phyloP scores from a whole-genome alignment of 2,888 invertebrate genomes.

The Dioctria linearis region DNA sequence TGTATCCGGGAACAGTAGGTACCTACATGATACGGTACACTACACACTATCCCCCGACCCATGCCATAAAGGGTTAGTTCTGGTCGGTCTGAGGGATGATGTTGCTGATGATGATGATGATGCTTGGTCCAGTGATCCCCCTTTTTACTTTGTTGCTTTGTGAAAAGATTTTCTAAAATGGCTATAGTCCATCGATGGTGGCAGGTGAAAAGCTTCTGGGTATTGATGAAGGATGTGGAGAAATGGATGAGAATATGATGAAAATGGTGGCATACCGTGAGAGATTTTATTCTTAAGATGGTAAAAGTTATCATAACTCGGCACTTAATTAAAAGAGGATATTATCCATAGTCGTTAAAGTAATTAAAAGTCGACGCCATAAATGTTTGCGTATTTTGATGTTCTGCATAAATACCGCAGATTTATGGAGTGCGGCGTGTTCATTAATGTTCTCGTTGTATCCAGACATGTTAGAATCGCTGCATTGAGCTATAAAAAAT shows the following conservation, averaged over 20 bases:
- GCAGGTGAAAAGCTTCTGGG: too few species aligned
- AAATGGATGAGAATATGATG: background rate
- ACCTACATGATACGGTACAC: constrained; percentile 1
- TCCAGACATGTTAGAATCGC: background rate
- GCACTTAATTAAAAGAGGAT: constrained; percentile 49
- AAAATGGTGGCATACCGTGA: background rate
- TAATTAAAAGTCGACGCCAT: constrained; percentile 42
- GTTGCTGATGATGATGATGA: too few species aligned
- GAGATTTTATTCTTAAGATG: constrained; percentile 41
- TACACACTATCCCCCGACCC: too few species aligned
- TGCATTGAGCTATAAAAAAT: background rate
- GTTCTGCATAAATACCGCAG: constrained; percentile 11
- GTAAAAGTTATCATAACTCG: constrained; percentile 39
- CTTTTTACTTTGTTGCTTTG: background rate
- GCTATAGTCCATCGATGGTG: too few species aligned
- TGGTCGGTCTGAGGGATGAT: background rate
- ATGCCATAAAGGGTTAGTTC: constrained; percentile 11
- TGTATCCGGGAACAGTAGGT: constrained; percentile 45
- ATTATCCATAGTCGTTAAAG: constrained; percentile 43
- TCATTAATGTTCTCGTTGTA: constrained; percentile 31
- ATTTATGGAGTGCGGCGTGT: background rate
- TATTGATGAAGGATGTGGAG: background rate
- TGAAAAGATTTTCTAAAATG: constrained; percentile 7
- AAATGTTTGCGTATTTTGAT: constrained; percentile 23
- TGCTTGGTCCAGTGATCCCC: constrained; percentile 1